Evolutionary conservation across 2,888 invertebrate species (phyloP).

Genomic region (Stenodera caucasica): DNA sequence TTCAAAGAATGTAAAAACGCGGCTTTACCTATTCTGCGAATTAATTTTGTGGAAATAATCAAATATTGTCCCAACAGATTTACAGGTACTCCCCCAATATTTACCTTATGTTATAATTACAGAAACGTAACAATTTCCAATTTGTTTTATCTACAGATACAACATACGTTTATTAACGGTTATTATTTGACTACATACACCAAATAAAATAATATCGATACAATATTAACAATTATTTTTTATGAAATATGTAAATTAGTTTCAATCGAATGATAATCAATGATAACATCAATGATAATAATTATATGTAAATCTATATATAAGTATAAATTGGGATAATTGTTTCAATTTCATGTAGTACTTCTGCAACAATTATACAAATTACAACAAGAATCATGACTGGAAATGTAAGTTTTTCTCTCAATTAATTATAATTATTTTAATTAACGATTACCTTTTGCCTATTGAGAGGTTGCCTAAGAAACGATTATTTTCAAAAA

Average conservation of each 20-base stretch:
- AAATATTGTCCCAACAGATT: too few species aligned
- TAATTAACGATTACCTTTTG: constrained; percentile 49
- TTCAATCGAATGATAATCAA: constrained; percentile 17
- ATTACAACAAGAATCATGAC: constrained; percentile 11
- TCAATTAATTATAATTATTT: constrained; percentile 4
- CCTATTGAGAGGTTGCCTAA: constrained; percentile 52
- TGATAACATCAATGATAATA: constrained; percentile 35
- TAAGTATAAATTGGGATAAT: neutral
- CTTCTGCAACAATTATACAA: neutral
- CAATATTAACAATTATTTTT: neutral
- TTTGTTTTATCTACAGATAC: constrained; percentile 21
- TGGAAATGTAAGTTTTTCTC: neutral
- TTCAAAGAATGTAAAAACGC: too few species aligned
- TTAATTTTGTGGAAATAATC: too few species aligned
- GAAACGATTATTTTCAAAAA: constrained; percentile 53
- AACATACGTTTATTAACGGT: constrained; percentile 10
- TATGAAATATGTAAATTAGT: constrained; percentile 9
- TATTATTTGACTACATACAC: constrained; percentile 2
- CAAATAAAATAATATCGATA: constrained; percentile 8
- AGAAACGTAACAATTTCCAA: constrained; percentile 11
- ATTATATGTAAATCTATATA: constrained; percentile 2
- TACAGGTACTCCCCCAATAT: too few species aligned
- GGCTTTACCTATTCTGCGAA: too few species aligned
- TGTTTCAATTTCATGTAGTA: neutral
- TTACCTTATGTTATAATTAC: too few species aligned